A percentile compares a stretch with the other conserved stretches of the same genome.
Evolutionary conservation across 2,113 vertebrate genomes (phyloP).

Genomic region (Calonectris borealis): DNA sequence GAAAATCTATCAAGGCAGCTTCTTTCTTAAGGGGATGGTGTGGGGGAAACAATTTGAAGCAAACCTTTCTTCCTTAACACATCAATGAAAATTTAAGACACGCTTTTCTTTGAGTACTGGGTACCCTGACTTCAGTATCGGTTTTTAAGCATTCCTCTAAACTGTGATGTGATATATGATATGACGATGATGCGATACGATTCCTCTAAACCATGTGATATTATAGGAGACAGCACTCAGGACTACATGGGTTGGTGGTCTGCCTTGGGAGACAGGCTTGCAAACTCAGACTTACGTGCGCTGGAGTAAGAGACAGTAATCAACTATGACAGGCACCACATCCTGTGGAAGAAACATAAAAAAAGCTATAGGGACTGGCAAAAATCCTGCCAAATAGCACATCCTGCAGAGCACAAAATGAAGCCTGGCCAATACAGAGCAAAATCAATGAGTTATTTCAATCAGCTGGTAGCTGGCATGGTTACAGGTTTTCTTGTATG

Average conservation of each 20-base stretch:
- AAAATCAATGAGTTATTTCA: neutral
- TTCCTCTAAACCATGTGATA: neutral
- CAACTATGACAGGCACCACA: constrained; percentile 89
- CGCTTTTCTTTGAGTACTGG: neutral
- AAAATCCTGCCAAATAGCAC: neutral
- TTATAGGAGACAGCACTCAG: neutral
- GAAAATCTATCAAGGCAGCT: neutral
- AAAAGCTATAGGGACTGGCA: neutral
- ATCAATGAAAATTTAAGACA: neutral
- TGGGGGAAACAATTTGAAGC: neutral
- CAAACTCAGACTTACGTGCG: constrained; percentile 81
- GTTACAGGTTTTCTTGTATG: neutral
- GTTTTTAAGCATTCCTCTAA: neutral
- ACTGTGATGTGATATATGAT: neutral
- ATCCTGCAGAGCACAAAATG: neutral
- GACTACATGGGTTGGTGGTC: neutral
- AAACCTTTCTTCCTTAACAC: neutral
- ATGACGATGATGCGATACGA: fast-evolving
- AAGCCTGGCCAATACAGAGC: neutral
- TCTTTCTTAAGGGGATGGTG: neutral
- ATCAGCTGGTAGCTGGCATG: neutral
- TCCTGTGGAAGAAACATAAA: constrained; percentile 76
- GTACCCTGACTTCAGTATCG: neutral
- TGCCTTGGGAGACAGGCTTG: neutral
- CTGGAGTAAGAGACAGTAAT: constrained; percentile 93